Evolutionary conservation across 2,797 vertebrate species (phyloP).

Genomic region (Carcharodon carcharias): DNA sequence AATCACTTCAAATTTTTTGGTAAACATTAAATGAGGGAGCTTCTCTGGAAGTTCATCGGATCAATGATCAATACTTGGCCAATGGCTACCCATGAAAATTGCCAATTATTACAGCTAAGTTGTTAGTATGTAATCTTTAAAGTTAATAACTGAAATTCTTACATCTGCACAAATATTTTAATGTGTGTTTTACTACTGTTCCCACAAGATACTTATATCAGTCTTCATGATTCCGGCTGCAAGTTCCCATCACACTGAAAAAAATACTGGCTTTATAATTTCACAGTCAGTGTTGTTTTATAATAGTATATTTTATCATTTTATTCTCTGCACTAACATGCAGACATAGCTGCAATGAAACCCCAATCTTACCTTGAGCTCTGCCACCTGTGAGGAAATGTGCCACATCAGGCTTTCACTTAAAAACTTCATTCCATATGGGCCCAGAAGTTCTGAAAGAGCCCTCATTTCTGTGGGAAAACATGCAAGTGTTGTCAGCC

Average conservation of each 20-base stretch:
- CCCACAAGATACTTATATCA: not conserved
- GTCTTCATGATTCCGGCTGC: not conserved
- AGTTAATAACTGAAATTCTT: not conserved
- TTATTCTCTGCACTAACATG: not conserved
- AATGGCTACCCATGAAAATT: not conserved
- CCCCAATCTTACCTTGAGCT: slow-evolving; percentile 79
- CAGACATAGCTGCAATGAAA: slow-evolving; percentile 23
- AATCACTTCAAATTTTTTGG: not conserved
- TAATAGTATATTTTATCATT: not conserved
- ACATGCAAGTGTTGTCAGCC: slow-evolving; percentile 41
- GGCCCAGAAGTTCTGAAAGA: slow-evolving; percentile 87
- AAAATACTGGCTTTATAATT: not conserved
- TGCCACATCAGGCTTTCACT: slow-evolving; percentile 99
- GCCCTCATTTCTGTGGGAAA: slow-evolving; percentile 84
- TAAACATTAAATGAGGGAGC: not conserved
- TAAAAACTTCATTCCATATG: slow-evolving; percentile 98
- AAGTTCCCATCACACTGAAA: not conserved
- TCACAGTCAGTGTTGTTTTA: not conserved
- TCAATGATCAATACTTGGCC: not conserved
- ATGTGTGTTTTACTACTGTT: not conserved
- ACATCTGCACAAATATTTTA: not conserved
- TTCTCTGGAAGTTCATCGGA: not conserved
- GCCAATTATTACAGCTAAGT: not conserved
- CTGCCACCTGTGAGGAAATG: slow-evolving; percentile 96
- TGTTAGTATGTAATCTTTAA: not conserved